phyloP scores from a whole-genome alignment of 1,140 invertebrate genomes.

The Bemisia tabaci region DNA sequence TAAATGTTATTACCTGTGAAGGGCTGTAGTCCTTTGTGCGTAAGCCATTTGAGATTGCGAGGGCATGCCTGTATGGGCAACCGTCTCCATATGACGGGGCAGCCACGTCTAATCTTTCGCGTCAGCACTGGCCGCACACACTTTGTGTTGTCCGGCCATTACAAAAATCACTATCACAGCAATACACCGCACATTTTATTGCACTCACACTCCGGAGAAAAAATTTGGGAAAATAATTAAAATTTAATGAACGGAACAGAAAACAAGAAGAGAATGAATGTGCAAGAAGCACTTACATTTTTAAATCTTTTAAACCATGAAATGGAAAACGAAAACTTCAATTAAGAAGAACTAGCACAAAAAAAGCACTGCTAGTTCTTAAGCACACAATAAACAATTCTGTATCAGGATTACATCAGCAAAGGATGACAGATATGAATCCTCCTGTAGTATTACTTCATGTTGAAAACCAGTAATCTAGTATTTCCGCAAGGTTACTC shows the following conservation, averaged over 20 bases:
- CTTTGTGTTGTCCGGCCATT: background rate
- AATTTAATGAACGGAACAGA: background rate
- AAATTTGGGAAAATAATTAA: background rate
- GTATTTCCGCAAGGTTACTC: no score
- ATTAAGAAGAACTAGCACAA: background rate
- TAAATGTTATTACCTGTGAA: slow-evolving; percentile 15
- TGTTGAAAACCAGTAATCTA: no score
- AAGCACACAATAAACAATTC: no score
- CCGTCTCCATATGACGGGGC: background rate
- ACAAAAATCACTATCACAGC: background rate
- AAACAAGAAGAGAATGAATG: background rate
- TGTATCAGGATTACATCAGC: no score
- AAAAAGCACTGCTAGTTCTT: background rate
- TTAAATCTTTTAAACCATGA: background rate
- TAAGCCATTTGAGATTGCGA: slow-evolving; percentile 17
- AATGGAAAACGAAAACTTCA: background rate
- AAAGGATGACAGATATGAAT: no score
- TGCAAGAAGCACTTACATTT: background rate
- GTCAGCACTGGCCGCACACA: background rate
- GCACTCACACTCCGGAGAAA: background rate
- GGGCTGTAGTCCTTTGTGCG: slow-evolving; percentile 15
- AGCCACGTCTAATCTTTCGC: background rate
- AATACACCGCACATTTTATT: background rate
- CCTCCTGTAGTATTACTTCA: no score
- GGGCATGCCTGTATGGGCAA: slow-evolving; percentile 15